Conservation (phyloP, 2,888 invertebrate species). For the Clostera curtula region DNA sequence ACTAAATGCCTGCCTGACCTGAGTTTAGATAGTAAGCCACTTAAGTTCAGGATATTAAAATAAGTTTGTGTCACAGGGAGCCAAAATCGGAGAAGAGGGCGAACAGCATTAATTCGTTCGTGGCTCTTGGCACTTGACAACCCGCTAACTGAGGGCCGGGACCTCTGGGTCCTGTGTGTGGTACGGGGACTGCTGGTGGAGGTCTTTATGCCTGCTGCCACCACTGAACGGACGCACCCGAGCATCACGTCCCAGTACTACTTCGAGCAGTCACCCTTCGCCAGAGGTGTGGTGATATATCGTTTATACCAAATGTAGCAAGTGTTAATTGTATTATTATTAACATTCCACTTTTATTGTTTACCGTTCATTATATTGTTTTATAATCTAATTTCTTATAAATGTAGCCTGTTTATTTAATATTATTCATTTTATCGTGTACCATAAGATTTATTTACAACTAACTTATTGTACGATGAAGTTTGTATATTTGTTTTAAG, state of each 20-base stretch:
- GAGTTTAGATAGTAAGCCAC: neutral
- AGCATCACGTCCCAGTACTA: constrained; percentile 35
- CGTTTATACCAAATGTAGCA: constrained; percentile 68
- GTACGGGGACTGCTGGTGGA: constrained; percentile 46
- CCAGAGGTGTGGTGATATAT: constrained; percentile 54
- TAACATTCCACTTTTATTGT: constrained; percentile 71
- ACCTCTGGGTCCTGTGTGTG: constrained; percentile 60
- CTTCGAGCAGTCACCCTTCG: constrained; percentile 36
- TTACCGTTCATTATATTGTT: constrained; percentile 57
- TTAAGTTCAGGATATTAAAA: neutral
- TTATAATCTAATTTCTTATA: constrained; percentile 53
- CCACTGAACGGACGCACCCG: constrained; percentile 46
- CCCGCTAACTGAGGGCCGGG: constrained; percentile 73
- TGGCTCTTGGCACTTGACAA: constrained; percentile 83
- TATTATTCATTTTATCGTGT: constrained; percentile 57
- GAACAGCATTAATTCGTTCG: constrained; percentile 89
- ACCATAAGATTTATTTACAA: constrained; percentile 72
- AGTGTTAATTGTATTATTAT: constrained; percentile 62
- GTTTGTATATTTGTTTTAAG: constrained; percentile 61
- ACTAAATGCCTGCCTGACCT: constrained; percentile 28
- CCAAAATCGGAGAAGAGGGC: constrained; percentile 90
- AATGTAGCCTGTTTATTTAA: constrained; percentile 59
- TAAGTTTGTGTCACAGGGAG: constrained; percentile 73
- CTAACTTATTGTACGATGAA: constrained; percentile 58
- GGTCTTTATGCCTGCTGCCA: constrained; percentile 34